A percentile compares a stretch with the other conserved stretches of the same genome.
These are phyloP conservation scores for Synanthedon vespiformis DNA, from an alignment of 2,888 invertebrate species.

Conservation along the genomic window DNA sequence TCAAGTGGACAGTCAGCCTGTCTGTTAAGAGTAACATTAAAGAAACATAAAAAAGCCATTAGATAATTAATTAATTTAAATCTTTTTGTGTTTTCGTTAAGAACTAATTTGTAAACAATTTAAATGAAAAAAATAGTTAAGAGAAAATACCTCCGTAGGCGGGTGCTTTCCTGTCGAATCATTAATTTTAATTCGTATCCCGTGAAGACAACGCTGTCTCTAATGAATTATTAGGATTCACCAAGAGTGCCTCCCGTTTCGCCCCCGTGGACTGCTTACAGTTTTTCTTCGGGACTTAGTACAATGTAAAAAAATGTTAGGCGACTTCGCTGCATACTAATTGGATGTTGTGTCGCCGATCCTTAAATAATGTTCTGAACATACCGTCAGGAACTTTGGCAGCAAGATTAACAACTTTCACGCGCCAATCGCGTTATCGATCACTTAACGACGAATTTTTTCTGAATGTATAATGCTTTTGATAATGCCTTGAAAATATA, in stretches of 20 bases:
- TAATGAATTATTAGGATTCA: constrained; percentile 70
- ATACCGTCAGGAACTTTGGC: constrained; percentile 45
- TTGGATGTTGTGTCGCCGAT: constrained; percentile 59
- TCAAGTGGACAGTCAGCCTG: no score
- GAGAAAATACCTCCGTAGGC: constrained; percentile 27
- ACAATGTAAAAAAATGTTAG: constrained; percentile 68
- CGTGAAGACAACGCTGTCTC: constrained; percentile 50
- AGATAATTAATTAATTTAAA: no score
- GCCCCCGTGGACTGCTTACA: constrained; percentile 44
- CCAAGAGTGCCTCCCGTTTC: constrained; percentile 39
- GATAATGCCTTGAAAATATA: no score
- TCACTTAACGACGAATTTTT: constrained; percentile 46
- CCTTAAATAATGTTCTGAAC: constrained; percentile 44
- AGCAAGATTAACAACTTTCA: constrained; percentile 63
- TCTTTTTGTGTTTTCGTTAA: neutral
- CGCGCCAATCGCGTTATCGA: constrained; percentile 39
- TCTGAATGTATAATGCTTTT: constrained; percentile 19
- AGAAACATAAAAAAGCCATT: no score
- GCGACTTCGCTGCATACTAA: constrained; percentile 63
- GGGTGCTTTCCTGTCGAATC: constrained; percentile 59
- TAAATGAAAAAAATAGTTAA: no score
- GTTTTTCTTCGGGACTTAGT: constrained; percentile 63
- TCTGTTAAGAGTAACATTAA: no score
- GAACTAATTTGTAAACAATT: no score
- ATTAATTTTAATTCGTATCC: constrained; percentile 69